Percentiles rank a stretch among this genome's conserved stretches.
Conservation (phyloP, 1,140 invertebrate genomes). For the Leptopilina boulardi region DNA sequence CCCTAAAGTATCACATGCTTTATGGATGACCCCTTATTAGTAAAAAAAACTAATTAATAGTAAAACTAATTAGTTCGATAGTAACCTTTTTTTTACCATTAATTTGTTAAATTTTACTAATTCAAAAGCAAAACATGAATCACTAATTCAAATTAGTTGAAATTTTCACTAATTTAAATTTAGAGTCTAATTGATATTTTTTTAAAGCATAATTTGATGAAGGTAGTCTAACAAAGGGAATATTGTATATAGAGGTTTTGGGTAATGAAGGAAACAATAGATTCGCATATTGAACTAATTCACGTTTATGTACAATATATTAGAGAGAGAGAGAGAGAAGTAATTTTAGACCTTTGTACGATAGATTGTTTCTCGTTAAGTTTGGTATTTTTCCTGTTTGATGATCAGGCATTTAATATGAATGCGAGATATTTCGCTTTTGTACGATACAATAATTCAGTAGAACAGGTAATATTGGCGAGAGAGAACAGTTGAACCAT, state of each 20-base stretch:
- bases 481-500: slow-evolving; percentile 68
- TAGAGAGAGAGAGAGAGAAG: slow-evolving; percentile 61
- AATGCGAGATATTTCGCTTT: slow-evolving; percentile 71
- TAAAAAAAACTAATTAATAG: no score
- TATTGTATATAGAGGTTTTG: neutral
- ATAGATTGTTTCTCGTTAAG: slow-evolving; percentile 65
- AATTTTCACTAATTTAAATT: no score
- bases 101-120: no score
- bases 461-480: slow-evolving; percentile 71
- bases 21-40: no score
- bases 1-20: no score
- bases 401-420: slow-evolving; percentile 68
- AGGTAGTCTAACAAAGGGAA: neutral
- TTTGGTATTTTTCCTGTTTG: slow-evolving; percentile 51
- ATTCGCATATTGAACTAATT: slow-evolving; percentile 1
- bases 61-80: no score
- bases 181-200: no score
- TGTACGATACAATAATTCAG: slow-evolving; percentile 72
- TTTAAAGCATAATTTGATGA: neutral
- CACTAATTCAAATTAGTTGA: no score
- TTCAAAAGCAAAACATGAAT: no score
- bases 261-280: slow-evolving; percentile 9
- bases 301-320: slow-evolving; percentile 61
- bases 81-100: no score
- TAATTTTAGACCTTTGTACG: slow-evolving; percentile 65